These are phyloP conservation scores for Pyrrhosoma nymphula DNA, from an alignment of 2,888 invertebrate species.

Conservation along the genomic window DNA sequence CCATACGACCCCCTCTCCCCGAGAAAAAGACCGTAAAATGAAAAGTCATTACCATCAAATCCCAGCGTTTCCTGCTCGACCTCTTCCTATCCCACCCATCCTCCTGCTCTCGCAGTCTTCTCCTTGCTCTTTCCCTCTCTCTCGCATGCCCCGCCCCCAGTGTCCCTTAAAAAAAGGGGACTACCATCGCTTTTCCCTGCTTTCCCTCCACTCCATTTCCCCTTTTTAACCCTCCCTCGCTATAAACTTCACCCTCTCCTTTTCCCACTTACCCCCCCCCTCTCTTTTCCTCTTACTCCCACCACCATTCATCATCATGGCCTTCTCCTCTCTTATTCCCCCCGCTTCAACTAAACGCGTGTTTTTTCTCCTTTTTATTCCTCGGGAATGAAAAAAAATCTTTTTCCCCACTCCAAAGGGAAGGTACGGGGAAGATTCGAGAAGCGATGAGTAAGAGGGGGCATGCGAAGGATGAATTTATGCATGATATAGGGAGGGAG, in stretches of 20 bases:
- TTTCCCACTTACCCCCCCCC: background rate
- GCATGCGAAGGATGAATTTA: slow-evolving; percentile 7
- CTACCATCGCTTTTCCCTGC: background rate
- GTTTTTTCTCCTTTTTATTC: background rate
- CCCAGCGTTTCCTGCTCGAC: slow-evolving; percentile 49
- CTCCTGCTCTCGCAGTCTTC: background rate
- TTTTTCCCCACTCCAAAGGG: background rate
- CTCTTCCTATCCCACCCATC: background rate
- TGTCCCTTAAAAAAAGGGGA: background rate
- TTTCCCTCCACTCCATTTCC: background rate
- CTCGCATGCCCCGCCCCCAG: background rate
- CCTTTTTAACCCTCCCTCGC: background rate
- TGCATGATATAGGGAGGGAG: background rate
- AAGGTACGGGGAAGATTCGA: slow-evolving; percentile 14
- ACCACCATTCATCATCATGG: background rate
- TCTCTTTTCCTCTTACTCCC: background rate
- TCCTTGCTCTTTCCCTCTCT: background rate
- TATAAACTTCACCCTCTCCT: background rate
- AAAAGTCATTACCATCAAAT: slow-evolving; percentile 67
- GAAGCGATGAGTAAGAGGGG: background rate
- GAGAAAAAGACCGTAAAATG: slow-evolving; percentile 61
- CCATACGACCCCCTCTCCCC: background rate
- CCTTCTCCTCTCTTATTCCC: background rate
- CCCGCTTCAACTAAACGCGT: background rate
- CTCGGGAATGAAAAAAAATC: background rate